phyloP scores from a whole-genome alignment of 2,888 invertebrate species.

The Drepana falcataria region DNA sequence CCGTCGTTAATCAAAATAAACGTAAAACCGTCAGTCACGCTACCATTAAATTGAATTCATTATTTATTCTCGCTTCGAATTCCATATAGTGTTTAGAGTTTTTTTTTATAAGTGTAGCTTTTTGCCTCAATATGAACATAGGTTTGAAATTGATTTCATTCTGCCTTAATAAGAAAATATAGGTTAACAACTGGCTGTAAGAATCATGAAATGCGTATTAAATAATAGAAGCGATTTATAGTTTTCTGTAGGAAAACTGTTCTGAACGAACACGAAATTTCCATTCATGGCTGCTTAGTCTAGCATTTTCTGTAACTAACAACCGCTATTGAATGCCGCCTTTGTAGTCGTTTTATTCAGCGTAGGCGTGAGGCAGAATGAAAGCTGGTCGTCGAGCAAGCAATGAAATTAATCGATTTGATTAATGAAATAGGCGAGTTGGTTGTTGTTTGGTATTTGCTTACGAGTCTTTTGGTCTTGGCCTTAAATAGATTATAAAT shows the following conservation, averaged over 20 bases:
- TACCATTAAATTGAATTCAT: not conserved
- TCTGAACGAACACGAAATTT: not conserved
- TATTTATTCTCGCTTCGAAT: too few relatives aligned
- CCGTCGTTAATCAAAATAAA: not conserved
- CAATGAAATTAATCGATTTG: not conserved
- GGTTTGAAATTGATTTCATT: too few relatives aligned
- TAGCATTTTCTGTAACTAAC: not conserved
- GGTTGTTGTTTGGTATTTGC: too few relatives aligned
- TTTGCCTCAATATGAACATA: too few relatives aligned
- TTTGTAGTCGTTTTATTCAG: not conserved
- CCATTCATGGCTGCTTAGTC: not conserved
- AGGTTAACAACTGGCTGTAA: too few relatives aligned
- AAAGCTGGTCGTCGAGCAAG: not conserved
- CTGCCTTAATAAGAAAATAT: too few relatives aligned
- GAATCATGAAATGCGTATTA: too few relatives aligned
- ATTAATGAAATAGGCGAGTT: not conserved
- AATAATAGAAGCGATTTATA: too few relatives aligned
- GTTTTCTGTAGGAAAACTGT: not conserved
- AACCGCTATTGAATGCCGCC: not conserved
- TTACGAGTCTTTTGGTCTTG: too few relatives aligned
- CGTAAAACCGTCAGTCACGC: not conserved
- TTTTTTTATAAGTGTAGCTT: too few relatives aligned
- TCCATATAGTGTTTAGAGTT: too few relatives aligned
- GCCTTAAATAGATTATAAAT: too few relatives aligned
- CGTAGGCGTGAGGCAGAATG: not conserved